These are phyloP conservation scores for Heliothis virescens DNA, from an alignment of 1,140 invertebrate species.

Conservation along the genomic window DNA sequence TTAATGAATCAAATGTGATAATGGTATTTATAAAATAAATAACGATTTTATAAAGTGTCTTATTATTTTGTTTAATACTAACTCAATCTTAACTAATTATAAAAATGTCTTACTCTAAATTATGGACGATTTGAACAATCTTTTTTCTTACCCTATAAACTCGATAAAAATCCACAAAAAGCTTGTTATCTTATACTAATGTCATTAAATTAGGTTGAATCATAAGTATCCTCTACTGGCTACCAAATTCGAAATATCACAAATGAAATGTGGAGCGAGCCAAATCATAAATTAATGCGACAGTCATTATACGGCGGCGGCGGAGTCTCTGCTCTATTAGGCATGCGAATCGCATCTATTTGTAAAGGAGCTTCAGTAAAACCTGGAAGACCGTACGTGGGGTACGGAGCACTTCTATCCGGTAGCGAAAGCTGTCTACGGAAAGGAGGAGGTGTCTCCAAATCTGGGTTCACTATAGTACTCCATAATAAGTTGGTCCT, in stretches of 20 bases:
- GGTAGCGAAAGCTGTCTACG: conserved; percentile 72
- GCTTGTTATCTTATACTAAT: conserved; percentile 8
- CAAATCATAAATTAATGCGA: conserved; percentile 57
- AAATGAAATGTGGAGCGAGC: background rate
- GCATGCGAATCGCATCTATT: conserved; percentile 64
- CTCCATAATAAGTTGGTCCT: conserved; percentile 77
- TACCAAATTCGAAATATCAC: conserved; percentile 20
- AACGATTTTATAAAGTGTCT: conserved; percentile 50
- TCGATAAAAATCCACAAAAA: background rate
- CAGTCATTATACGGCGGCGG: conserved; percentile 81
- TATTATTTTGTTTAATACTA: conserved; percentile 21
- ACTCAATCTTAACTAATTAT: background rate
- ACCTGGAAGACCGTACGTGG: conserved; percentile 59
- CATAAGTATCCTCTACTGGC: background rate
- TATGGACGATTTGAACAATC: too few relatives aligned
- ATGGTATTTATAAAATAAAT: conserved; percentile 79
- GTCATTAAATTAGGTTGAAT: background rate
- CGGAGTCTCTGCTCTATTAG: conserved; percentile 73
- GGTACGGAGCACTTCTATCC: conserved; percentile 61
- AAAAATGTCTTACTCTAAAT: background rate
- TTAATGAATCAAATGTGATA: conserved; percentile 78
- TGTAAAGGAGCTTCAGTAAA: conserved; percentile 55
- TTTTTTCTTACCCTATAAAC: too few relatives aligned
- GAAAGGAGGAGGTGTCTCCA: conserved; percentile 77
- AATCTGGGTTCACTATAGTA: conserved; percentile 70